These are phyloP conservation scores for Telenomus remus DNA, from an alignment of 1,140 invertebrate genomes.

Conservation along the genomic window DNA sequence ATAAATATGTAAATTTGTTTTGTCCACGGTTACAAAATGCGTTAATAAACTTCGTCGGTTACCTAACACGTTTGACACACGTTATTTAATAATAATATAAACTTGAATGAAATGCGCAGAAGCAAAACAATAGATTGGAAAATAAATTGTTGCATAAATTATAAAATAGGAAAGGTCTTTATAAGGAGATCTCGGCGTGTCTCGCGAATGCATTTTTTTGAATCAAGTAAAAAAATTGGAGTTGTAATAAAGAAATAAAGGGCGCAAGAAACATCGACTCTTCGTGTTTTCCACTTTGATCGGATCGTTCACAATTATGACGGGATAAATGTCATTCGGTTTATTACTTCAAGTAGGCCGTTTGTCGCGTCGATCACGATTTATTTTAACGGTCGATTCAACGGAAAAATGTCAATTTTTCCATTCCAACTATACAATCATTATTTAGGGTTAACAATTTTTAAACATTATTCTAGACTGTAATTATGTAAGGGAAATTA, in stretches of 20 bases:
- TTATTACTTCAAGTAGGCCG: slow-evolving; percentile 44
- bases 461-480: too few species aligned
- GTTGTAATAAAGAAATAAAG: slow-evolving; percentile 37
- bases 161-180: slow-evolving; percentile 17
- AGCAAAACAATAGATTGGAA: slow-evolving; percentile 3
- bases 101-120: slow-evolving; percentile 2
- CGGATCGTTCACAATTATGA: slow-evolving; percentile 48
- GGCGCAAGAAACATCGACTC: slow-evolving; percentile 9
- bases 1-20: too few species aligned
- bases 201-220: neutral
- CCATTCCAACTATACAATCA: neutral
- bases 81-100: neutral
- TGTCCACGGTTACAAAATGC: too few species aligned
- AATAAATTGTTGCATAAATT: slow-evolving; percentile 21
- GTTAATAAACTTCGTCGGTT: too few species aligned
- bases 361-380: slow-evolving; percentile 39
- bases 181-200: neutral
- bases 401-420: neutral
- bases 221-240: neutral
- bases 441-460: neutral
- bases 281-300: slow-evolving; percentile 17
- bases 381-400: slow-evolving; percentile 22
- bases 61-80: too few species aligned
- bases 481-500: too few species aligned
- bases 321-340: slow-evolving; percentile 52